Percentiles rank a stretch among this genome's conserved stretches.
These are phyloP conservation scores for Zoanthus solanderi DNA, from an alignment of 92 coral and sea anemone genomes.

Conservation along the genomic window DNA sequence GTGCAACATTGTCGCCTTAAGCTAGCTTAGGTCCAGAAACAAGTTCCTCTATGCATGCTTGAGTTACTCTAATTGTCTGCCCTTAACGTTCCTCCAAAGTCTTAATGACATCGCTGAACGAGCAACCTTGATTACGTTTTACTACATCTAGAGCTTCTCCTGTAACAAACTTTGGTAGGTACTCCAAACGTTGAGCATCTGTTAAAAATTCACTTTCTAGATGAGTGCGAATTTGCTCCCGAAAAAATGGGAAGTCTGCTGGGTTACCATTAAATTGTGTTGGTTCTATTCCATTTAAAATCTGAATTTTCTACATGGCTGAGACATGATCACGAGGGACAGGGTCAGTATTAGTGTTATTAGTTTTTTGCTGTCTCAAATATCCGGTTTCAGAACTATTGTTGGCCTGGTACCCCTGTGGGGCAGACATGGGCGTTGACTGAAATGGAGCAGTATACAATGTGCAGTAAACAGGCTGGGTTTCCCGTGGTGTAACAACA, in stretches of 20 bases:
- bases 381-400: not conserved
- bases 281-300: slow-evolving; percentile 54
- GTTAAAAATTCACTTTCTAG: slow-evolving; percentile 65
- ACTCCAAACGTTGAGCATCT: slow-evolving; percentile 69
- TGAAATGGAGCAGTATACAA: not conserved
- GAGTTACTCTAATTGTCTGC: slow-evolving; percentile 60
- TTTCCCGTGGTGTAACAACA: not conserved
- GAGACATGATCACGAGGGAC: slow-evolving; percentile 37
- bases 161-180: slow-evolving; percentile 63
- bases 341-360: not conserved
- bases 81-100: slow-evolving; percentile 71
- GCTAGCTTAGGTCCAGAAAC: slow-evolving; percentile 63
- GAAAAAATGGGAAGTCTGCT: slow-evolving; percentile 65
- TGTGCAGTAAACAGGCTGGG: slow-evolving; percentile 3
- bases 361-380: not conserved
- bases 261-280: slow-evolving; percentile 66
- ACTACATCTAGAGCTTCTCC: slow-evolving; percentile 71
- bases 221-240: slow-evolving; percentile 54
- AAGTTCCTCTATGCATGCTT: slow-evolving; percentile 63
- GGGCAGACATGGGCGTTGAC: not conserved
- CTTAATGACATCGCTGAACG: slow-evolving; percentile 55
- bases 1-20: slow-evolving; percentile 63
- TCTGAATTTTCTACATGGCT: slow-evolving; percentile 62
- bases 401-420: not conserved
- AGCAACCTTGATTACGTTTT: slow-evolving; percentile 69